phyloP scores from a whole-genome alignment of 1,140 invertebrate species.

The Drosophila sturtevanti region DNA sequence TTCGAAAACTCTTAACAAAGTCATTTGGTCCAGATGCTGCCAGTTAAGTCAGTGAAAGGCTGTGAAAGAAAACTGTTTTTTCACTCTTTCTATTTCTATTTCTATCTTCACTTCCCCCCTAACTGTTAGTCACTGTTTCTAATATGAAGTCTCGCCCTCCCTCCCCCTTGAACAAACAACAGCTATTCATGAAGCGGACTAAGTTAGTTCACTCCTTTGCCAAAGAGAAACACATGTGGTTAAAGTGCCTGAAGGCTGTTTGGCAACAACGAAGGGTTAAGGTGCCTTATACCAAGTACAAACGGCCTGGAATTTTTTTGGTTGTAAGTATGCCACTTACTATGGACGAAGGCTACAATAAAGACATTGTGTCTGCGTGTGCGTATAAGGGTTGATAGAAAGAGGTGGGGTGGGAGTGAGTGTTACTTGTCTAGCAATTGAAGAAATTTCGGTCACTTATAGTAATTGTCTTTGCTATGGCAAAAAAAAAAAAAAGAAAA shows the following conservation, averaged over 20 bases:
- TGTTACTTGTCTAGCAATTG: conserved; percentile 24
- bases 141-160: conserved; percentile 15
- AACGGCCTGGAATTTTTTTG: conserved; percentile 61
- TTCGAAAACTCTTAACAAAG: conserved; percentile 81
- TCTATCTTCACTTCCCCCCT: background rate
- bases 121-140: background rate
- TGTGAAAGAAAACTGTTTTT: conserved; percentile 22
- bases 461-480: conserved; percentile 64
- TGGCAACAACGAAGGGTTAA: conserved; percentile 64
- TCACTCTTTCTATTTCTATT: background rate
- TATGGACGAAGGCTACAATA: background rate
- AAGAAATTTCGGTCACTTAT: conserved; percentile 67
- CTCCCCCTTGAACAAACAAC: conserved; percentile 35
- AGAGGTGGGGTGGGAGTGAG: background rate
- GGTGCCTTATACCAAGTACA: conserved; percentile 17
- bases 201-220: conserved; percentile 34
- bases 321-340: conserved; percentile 59
- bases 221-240: conserved; percentile 67
- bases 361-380: background rate
- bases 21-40: conserved; percentile 78
- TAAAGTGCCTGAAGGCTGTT: conserved; percentile 36
- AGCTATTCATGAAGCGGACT: conserved; percentile 27
- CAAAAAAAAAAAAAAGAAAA: no score
- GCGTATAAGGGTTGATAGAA: background rate
- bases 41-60: conserved; percentile 66